These are phyloP conservation scores for Enteromius mattozi DNA, from an alignment of 2,797 vertebrate genomes.

Conservation along the genomic window DNA sequence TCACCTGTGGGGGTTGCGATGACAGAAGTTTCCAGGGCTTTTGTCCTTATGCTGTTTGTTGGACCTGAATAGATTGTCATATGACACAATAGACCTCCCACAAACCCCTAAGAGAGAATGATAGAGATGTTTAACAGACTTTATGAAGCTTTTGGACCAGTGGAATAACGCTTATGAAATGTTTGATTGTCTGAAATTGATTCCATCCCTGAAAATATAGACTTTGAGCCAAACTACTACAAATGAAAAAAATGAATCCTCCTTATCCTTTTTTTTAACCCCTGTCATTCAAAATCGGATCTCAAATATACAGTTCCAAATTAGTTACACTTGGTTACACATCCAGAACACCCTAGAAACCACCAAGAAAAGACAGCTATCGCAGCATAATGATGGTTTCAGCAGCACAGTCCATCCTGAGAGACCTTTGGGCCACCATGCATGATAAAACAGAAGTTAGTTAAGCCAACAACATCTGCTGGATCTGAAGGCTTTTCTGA, in stretches of 20 bases:
- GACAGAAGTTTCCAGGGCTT: conserved; percentile 38
- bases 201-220: conserved; percentile 18
- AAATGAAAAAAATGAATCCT: not conserved
- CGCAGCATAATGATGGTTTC: not conserved
- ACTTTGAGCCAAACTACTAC: not conserved
- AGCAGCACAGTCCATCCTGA: not conserved
- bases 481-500: not conserved
- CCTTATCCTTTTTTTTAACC: not conserved
- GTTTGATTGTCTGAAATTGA: conserved; percentile 21
- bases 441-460: not conserved
- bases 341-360: not conserved
- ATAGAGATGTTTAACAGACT: conserved; percentile 46
- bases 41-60: conserved; percentile 37
- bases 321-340: not conserved
- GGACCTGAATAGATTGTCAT: conserved; percentile 38
- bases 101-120: conserved; percentile 19
- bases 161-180: conserved; percentile 17
- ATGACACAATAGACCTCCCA: not conserved
- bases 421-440: not conserved
- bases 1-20: conserved; percentile 15
- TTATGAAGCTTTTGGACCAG: conserved; percentile 3
- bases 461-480: not conserved
- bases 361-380: not conserved
- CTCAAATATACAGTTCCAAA: not conserved
- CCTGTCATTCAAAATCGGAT: conserved; percentile 3